These are phyloP conservation scores for Jacana jacana DNA, from an alignment of 2,113 vertebrate genomes.

Conservation along the genomic window DNA sequence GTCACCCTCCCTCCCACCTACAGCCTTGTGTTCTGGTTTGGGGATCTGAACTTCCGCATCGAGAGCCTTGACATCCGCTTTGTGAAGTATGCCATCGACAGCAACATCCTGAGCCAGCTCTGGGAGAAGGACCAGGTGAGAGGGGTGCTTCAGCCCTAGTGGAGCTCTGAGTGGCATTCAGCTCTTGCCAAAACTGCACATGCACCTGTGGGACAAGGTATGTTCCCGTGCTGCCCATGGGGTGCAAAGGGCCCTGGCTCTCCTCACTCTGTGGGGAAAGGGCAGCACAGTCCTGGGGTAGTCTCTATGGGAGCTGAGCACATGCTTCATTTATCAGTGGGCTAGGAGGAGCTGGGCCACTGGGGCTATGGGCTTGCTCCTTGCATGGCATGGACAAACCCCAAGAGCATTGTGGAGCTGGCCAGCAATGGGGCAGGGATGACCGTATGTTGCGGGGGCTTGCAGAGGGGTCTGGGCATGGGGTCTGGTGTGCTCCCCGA, in stretches of 20 bases:
- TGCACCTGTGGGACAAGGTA: not conserved
- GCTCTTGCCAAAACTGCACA: not conserved
- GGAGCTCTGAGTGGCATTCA: fast-evolving
- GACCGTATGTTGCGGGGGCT: not conserved
- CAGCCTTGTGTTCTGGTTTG: slow-evolving; percentile 98
- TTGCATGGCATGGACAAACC: not conserved
- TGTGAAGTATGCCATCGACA: slow-evolving; percentile 94
- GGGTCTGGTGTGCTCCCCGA: not conserved
- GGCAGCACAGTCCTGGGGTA: not conserved
- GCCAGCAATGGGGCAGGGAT: not conserved
- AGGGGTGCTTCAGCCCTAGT: not conserved
- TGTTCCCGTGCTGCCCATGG: fast-evolving
- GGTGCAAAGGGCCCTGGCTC: not conserved
- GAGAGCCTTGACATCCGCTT: slow-evolving; percentile 95
- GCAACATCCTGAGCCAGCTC: slow-evolving; percentile 87
- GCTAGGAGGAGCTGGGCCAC: not conserved
- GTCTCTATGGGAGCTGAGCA: not conserved
- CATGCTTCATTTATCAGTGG: not conserved
- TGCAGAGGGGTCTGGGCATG: fast-evolving
- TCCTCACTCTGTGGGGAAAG: not conserved
- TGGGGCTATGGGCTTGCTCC: not conserved
- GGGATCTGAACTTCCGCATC: slow-evolving; percentile 97
- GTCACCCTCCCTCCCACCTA: not conserved
- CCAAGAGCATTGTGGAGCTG: not conserved
- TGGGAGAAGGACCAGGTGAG: slow-evolving; percentile 98